Conservation (phyloP, 1,140 invertebrate genomes). For the Phthorimaea operculella region DNA sequence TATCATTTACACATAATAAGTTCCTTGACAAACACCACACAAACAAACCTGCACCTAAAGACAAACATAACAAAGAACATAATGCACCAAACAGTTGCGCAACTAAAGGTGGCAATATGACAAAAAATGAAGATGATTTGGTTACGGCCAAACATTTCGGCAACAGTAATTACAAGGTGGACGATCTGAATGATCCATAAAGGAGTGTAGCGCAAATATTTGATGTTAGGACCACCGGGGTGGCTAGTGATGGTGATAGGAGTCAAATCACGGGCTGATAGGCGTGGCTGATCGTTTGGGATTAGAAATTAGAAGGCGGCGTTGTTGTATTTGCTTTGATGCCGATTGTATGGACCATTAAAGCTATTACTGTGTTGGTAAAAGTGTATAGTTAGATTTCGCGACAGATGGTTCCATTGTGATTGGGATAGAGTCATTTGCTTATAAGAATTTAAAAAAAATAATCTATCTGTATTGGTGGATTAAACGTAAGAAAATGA, state of each 20-base stretch:
- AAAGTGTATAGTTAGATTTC: background rate
- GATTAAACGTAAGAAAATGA: too few species aligned
- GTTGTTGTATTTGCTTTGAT: background rate
- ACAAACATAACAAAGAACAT: background rate
- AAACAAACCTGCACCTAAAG: background rate
- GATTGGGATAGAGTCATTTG: too few species aligned
- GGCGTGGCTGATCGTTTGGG: background rate
- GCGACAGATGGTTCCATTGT: background rate
- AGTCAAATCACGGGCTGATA: background rate
- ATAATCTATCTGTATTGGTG: too few species aligned
- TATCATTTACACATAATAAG: constrained; percentile 11
- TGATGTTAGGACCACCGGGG: constrained; percentile 14
- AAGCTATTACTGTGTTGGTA: too few species aligned
- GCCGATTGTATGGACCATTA: background rate
- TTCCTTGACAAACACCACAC: background rate
- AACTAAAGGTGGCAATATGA: background rate
- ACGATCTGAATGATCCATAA: constrained; percentile 5
- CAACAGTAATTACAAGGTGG: constrained; percentile 24
- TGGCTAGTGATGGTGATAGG: background rate
- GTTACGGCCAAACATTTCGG: constrained; percentile 23
- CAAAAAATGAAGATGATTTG: constrained; percentile 9
- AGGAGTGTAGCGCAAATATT: constrained; percentile 15
- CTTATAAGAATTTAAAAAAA: too few species aligned
- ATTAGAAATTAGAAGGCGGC: background rate
- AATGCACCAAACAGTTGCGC: background rate